These are phyloP conservation scores for Oryzias woworae DNA, from an alignment of 2,113 vertebrate genomes.

Conservation along the genomic window DNA sequence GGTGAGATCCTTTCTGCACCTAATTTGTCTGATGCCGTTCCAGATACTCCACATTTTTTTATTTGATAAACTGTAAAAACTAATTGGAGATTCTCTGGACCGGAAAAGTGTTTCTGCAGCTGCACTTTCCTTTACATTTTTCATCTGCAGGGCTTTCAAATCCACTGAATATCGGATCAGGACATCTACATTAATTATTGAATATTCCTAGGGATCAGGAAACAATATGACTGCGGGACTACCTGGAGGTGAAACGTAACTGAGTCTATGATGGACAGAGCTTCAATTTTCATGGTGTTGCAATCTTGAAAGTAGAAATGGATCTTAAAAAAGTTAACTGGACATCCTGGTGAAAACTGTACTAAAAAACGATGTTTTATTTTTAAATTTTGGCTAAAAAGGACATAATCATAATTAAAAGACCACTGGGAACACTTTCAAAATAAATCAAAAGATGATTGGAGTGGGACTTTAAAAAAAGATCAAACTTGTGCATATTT, in stretches of 20 bases:
- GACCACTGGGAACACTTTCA: no score
- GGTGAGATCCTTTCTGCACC: conserved; percentile 63
- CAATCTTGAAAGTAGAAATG: no score
- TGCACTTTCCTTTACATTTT: neutral
- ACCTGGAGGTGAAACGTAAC: neutral
- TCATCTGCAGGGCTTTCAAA: conserved; percentile 9
- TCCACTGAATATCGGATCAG: conserved; percentile 4
- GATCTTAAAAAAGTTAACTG: no score
- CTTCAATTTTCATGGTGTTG: neutral
- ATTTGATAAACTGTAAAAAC: neutral
- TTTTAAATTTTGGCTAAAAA: no score
- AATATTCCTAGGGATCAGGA: conserved; percentile 1
- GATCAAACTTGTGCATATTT: neutral
- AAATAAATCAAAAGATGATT: no score
- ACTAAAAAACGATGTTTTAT: no score
- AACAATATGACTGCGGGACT: neutral
- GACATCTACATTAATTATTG: conserved; percentile 5
- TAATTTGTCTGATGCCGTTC: neutral
- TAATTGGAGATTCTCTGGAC: no score
- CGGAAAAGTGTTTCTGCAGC: neutral
- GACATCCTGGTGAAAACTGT: no score
- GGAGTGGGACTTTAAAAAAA: no score
- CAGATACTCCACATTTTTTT: neutral
- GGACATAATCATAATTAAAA: no score
- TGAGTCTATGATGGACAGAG: neutral